Conservation (phyloP, 2,888 invertebrate species). For the Scaptomyza tumidula region DNA sequence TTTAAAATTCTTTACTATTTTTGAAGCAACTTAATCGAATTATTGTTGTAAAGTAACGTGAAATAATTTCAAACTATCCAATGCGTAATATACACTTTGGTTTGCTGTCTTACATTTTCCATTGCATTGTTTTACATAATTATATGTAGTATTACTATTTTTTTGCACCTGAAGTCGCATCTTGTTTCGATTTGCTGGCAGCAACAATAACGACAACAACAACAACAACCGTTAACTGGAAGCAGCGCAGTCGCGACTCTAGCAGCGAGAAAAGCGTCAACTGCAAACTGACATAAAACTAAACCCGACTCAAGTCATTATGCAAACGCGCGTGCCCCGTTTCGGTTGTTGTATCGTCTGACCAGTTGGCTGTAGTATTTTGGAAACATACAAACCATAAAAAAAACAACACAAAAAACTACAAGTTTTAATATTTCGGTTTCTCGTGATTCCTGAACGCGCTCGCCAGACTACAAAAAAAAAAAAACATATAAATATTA, state of each 20-base stretch:
- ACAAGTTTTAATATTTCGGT: constrained; percentile 14
- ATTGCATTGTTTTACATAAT: background rate
- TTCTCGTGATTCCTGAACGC: constrained; percentile 13
- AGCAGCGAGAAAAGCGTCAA: constrained; percentile 42
- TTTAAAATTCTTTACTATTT: background rate
- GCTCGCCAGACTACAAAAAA: constrained; percentile 7
- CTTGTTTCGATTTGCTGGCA: constrained; percentile 27
- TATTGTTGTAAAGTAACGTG: too few species aligned
- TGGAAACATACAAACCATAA: constrained; percentile 9
- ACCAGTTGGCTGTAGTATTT: constrained; percentile 38
- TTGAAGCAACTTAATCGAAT: background rate
- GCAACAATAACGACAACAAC: constrained; percentile 7
- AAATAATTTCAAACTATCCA: too few species aligned
- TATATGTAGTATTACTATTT: constrained; percentile 1
- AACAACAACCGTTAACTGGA: constrained; percentile 27
- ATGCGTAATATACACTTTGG: background rate
- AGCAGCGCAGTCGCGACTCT: constrained; percentile 27
- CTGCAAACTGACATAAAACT: constrained; percentile 74
- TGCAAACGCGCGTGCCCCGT: constrained; percentile 79
- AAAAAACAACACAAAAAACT: constrained; percentile 1
- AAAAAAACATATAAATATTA: constrained; percentile 29
- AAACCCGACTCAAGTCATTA: constrained; percentile 78
- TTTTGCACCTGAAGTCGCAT: constrained; percentile 25
- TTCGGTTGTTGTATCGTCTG: constrained; percentile 76
- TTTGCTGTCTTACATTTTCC: background rate